Conservation (phyloP, 2,113 vertebrate genomes). For the Otocyon megalotis region DNA sequence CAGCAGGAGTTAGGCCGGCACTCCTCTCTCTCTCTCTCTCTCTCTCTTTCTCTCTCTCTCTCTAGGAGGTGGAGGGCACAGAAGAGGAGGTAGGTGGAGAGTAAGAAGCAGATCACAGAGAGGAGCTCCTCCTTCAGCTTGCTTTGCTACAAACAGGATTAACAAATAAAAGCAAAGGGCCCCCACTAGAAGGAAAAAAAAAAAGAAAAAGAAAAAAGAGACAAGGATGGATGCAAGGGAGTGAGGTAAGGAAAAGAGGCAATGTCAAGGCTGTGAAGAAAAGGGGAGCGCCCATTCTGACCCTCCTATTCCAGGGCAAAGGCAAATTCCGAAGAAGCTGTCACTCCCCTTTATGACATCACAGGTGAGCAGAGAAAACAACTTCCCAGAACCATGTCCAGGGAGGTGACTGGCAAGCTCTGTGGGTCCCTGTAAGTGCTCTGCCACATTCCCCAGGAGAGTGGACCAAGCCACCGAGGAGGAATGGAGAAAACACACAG, state of each 20-base stretch:
- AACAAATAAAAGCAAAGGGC: constrained; percentile 90
- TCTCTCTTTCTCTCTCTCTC: constrained; percentile 79
- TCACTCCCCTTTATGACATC: not conserved
- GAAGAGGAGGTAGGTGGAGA: constrained; percentile 87
- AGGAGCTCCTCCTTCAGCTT: constrained; percentile 88
- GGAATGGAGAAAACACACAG: not conserved
- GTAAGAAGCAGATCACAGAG: constrained; percentile 88
- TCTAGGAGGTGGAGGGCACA: constrained; percentile 87
- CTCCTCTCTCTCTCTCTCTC: constrained; percentile 70
- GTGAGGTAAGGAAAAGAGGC: constrained; percentile 84
- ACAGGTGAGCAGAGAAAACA: not conserved
- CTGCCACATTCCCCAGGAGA: not conserved
- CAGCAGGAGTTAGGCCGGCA: constrained; percentile 62
- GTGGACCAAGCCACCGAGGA: rapidly evolving
- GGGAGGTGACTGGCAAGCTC: not conserved
- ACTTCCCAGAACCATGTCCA: not conserved
- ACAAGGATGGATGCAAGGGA: constrained; percentile 83
- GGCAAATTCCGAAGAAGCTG: constrained; percentile 42
- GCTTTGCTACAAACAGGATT: constrained; percentile 92
- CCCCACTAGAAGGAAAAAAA: constrained; percentile 84
- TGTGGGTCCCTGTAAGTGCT: not conserved
- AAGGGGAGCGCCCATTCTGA: constrained; percentile 70
- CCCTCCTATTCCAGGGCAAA: constrained; percentile 52
- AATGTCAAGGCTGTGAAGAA: constrained; percentile 83
- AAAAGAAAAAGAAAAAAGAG: constrained; percentile 74